Percentiles rank a stretch among this genome's conserved stretches.
Conservation (phyloP, 2,888 invertebrate species). For the Boloria selene region DNA sequence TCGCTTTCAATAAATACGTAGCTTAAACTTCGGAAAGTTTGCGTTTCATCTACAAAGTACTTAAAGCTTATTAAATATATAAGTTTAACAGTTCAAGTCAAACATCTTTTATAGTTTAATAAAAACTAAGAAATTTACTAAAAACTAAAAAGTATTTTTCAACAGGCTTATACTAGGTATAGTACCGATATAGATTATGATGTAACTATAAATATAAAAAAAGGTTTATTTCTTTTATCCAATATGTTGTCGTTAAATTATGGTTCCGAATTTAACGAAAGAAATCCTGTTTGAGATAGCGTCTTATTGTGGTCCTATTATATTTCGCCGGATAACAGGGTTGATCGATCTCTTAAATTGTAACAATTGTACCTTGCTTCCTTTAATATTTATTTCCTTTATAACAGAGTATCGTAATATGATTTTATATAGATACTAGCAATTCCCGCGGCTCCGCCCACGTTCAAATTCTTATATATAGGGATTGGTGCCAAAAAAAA, state of each 20-base stretch:
- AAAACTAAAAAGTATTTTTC: not conserved
- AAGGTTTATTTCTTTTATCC: slow-evolving; percentile 15
- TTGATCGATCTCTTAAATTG: slow-evolving; percentile 32
- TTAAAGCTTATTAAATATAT: slow-evolving; percentile 5
- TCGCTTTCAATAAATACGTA: slow-evolving; percentile 19
- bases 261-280: slow-evolving; percentile 34
- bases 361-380: slow-evolving; percentile 5
- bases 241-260: slow-evolving; percentile 35
- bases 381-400: slow-evolving; percentile 16
- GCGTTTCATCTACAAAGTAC: not conserved
- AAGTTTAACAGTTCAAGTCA: not conserved
- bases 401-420: not conserved
- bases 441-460: too few relatives aligned
- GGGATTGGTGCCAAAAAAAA: too few relatives aligned
- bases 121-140: not conserved
- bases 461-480: too few relatives aligned
- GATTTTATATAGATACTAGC: not conserved
- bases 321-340: slow-evolving; percentile 31
- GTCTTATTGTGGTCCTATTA: slow-evolving; percentile 35
- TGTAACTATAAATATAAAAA: not conserved
- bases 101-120: not conserved
- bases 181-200: not conserved
- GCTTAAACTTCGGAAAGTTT: slow-evolving; percentile 12
- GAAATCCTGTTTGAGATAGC: slow-evolving; percentile 36
- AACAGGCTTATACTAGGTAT: not conserved